phyloP scores from a whole-genome alignment of 2,888 invertebrate species.

The Microctonus hyperodae region DNA sequence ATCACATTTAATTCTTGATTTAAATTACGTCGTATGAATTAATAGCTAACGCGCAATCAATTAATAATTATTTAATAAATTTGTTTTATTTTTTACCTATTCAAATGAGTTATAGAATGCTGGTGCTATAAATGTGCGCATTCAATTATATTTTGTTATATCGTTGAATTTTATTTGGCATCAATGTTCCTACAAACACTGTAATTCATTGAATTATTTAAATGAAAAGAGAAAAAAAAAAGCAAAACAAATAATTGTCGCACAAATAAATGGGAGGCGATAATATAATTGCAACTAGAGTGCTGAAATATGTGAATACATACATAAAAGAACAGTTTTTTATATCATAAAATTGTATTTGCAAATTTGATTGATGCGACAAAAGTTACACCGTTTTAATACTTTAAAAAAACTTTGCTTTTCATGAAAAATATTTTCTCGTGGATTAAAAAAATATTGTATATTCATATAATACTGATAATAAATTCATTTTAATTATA shows the following conservation, averaged over 20 bases:
- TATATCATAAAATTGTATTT: constrained; percentile 20
- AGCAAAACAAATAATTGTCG: constrained; percentile 19
- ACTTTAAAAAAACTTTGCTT: not conserved
- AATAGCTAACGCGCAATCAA: not conserved
- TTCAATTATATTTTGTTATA: not conserved
- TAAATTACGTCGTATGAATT: constrained; percentile 6
- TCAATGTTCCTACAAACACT: not conserved
- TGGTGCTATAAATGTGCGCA: not conserved
- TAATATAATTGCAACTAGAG: constrained; percentile 4
- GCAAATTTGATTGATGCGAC: not conserved
- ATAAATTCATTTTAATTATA: constrained; percentile 29
- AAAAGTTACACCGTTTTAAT: not conserved
- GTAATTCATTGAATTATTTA: constrained; percentile 5
- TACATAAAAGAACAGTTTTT: constrained; percentile 25
- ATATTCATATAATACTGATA: not conserved
- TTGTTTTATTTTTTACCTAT: constrained; percentile 17
- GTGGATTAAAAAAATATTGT: not conserved
- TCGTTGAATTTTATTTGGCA: constrained; percentile 1
- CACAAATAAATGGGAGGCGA: constrained; percentile 22
- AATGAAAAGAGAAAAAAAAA: too few relatives aligned
- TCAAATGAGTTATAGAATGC: not conserved
- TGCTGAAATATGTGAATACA: constrained; percentile 16
- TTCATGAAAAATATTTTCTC: not conserved
- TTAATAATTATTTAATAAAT: constrained; percentile 20
- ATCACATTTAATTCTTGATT: constrained; percentile 12